Percentiles rank a stretch among this genome's conserved stretches.
These are phyloP conservation scores for Silurus lanzhouensis DNA, from an alignment of 2,797 vertebrate species.

Conservation along the genomic window DNA sequence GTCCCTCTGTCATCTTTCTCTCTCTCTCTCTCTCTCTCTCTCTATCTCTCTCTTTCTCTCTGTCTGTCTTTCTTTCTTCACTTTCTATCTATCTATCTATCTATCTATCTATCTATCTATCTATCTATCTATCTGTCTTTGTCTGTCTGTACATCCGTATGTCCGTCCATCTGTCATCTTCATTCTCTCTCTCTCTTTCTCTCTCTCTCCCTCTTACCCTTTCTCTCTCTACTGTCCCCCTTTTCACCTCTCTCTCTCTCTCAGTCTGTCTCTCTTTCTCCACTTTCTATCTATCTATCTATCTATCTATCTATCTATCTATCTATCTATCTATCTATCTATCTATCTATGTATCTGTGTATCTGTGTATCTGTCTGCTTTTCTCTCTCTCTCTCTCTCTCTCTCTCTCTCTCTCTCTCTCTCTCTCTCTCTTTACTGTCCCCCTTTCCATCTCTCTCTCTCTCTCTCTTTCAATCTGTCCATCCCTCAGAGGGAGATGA, in stretches of 20 bases:
- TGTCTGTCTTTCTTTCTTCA: not conserved
- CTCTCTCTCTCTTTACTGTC: not conserved
- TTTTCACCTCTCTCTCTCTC: not conserved
- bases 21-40: not conserved
- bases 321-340: too few species aligned
- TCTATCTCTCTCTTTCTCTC: too few species aligned
- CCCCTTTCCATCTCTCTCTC: not conserved
- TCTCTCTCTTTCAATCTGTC: conserved; percentile 45
- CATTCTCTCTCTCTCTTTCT: not conserved
- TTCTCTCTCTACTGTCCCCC: too few species aligned
- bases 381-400: too few species aligned
- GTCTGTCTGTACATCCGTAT: not conserved
- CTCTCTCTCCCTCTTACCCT: not conserved
- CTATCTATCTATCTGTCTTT: not conserved
- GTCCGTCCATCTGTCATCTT: not conserved
- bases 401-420: not conserved
- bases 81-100: too few species aligned
- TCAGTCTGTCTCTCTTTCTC: not conserved
- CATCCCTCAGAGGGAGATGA: conserved; percentile 71
- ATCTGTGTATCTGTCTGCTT: too few species aligned
- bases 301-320: too few species aligned
- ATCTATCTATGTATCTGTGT: too few species aligned
- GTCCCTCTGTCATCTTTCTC: too few species aligned
- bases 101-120: too few species aligned
- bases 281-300: too few species aligned